Percentiles rank a stretch among this genome's conserved stretches.
Conservation (phyloP, 1,140 invertebrate genomes). For the Mercenaria mercenaria region DNA sequence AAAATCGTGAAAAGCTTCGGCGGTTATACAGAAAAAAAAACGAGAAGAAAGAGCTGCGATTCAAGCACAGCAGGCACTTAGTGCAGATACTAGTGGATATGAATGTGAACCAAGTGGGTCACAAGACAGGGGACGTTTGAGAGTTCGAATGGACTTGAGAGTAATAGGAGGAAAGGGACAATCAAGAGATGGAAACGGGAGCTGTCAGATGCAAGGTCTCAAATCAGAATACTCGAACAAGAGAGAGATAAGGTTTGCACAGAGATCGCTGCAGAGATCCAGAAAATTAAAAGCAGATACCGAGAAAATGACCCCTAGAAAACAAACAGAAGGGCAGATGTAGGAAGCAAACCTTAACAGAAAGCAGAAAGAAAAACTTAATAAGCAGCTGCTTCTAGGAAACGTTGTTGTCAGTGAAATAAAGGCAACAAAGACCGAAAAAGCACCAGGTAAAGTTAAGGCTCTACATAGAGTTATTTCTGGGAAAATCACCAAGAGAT, state of each 20-base stretch:
- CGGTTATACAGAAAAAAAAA: slow-evolving; percentile 28
- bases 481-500: slow-evolving; percentile 33
- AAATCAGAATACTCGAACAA: neutral
- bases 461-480: slow-evolving; percentile 27
- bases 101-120: neutral
- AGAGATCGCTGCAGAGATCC: neutral
- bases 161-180: slow-evolving; percentile 36
- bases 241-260: slow-evolving; percentile 17
- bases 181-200: slow-evolving; percentile 51
- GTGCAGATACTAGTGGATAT: slow-evolving; percentile 45
- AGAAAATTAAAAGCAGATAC: neutral
- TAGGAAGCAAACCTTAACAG: neutral
- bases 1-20: slow-evolving; percentile 27
- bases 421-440: neutral
- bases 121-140: neutral
- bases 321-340: slow-evolving; percentile 14
- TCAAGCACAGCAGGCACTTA: neutral
- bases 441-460: neutral
- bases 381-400: neutral
- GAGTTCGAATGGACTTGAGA: slow-evolving; percentile 33
- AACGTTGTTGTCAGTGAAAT: slow-evolving; percentile 10
- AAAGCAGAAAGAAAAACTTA: neutral
- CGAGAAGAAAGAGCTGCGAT: neutral
- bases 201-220: neutral
- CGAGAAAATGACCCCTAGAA: neutral